These are phyloP conservation scores for Cyclargus thomasi DNA, from an alignment of 1,140 invertebrate genomes.

Conservation along the genomic window DNA sequence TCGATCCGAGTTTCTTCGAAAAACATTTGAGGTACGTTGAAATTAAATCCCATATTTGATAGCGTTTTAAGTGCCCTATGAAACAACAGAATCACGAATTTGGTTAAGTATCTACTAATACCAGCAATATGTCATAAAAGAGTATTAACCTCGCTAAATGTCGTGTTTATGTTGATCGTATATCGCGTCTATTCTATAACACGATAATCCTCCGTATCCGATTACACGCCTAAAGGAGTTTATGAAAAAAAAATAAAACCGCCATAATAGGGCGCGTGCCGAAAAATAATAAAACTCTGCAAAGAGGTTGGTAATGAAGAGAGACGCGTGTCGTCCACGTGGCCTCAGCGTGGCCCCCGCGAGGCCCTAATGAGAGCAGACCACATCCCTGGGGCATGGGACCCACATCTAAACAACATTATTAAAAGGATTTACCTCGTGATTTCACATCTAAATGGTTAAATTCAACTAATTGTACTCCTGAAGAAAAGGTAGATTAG, in stretches of 20 bases:
- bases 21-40: no score
- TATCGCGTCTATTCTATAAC: constrained; percentile 47
- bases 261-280: constrained; percentile 57
- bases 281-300: constrained; percentile 59
- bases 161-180: constrained; percentile 65
- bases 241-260: constrained; percentile 52
- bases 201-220: constrained; percentile 52
- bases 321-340: constrained; percentile 41
- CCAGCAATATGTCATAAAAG: constrained; percentile 30
- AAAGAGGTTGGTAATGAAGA: constrained; percentile 61
- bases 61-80: no score
- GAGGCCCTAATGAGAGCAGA: constrained; percentile 39
- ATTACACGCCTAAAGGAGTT: constrained; percentile 56
- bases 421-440: neutral
- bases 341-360: constrained; percentile 31
- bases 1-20: no score
- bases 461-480: neutral
- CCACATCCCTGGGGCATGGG: constrained; percentile 27
- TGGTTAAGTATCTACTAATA: no score
- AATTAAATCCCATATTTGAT: no score
- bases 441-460: neutral
- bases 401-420: constrained; percentile 12
- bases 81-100: no score
- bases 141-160: constrained; percentile 56
- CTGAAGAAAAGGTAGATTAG: no score